Evolutionary conservation across 2,113 vertebrate genomes (phyloP).

Genomic region (Leuciscus idus): DNA sequence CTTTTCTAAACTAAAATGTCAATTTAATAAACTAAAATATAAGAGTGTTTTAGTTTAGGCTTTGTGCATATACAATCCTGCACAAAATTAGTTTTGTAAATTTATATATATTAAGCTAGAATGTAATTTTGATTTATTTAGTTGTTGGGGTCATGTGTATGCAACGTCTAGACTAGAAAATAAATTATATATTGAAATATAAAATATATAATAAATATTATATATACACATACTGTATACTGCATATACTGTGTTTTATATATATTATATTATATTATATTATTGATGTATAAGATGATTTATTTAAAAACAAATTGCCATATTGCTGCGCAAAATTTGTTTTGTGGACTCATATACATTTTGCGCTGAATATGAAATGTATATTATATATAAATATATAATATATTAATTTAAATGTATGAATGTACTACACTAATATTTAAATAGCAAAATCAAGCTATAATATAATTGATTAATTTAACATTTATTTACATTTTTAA

Average conservation of each 20-base stretch:
- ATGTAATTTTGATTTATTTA: too few relatives aligned
- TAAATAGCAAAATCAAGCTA: background rate
- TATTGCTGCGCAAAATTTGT: background rate
- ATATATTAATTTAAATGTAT: too few relatives aligned
- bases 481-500: background rate
- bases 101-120: too few relatives aligned
- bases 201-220: too few relatives aligned
- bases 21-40: background rate
- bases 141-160: too few relatives aligned
- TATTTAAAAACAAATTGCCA: too few relatives aligned
- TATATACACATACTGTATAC: too few relatives aligned
- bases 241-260: too few relatives aligned
- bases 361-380: background rate
- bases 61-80: background rate
- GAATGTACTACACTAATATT: background rate
- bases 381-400: too few relatives aligned
- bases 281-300: background rate
- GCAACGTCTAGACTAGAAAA: too few relatives aligned
- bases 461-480: background rate
- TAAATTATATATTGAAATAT: too few relatives aligned
- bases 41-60: background rate
- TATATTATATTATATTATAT: too few relatives aligned
- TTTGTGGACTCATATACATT: background rate
- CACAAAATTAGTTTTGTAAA: background rate
- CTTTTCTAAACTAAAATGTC: background rate